Percentiles rank a stretch among this genome's conserved stretches.
These are phyloP conservation scores for Anhinga rufa DNA, from an alignment of 2,113 vertebrate genomes.

Conservation along the genomic window DNA sequence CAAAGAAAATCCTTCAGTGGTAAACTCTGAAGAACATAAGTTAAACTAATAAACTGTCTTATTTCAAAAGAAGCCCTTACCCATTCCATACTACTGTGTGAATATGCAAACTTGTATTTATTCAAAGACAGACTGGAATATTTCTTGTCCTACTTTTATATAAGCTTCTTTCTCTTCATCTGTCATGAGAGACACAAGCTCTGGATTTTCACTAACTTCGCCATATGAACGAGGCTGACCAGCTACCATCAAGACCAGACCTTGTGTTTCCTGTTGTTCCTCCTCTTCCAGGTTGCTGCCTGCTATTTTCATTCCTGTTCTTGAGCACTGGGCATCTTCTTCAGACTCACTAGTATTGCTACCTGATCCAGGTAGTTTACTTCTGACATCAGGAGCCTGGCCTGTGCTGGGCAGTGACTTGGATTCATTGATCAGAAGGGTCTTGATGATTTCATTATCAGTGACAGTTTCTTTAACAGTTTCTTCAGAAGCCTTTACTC, in stretches of 20 bases:
- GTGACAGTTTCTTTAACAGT: background rate
- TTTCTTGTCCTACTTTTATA: conserved; percentile 55
- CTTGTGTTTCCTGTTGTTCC: conserved; percentile 18
- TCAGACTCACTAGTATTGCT: conserved; percentile 19
- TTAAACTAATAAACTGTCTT: background rate
- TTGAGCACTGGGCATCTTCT: background rate
- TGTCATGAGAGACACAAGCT: conserved; percentile 66
- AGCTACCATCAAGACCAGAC: conserved; percentile 54
- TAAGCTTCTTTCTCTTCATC: conserved; percentile 52
- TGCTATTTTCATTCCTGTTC: background rate
- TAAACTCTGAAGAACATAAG: background rate
- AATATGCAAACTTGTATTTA: background rate
- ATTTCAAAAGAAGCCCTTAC: background rate
- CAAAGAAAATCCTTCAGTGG: background rate
- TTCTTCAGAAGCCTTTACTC: background rate
- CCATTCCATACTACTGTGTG: background rate
- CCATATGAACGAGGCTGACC: conserved; percentile 27
- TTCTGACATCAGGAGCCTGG: background rate
- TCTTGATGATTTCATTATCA: conserved; percentile 55
- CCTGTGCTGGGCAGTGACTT: background rate
- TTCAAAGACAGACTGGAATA: conserved; percentile 65
- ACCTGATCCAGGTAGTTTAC: background rate
- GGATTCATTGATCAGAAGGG: conserved; percentile 59
- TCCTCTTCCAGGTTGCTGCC: background rate
- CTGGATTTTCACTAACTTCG: conserved; percentile 56